phyloP scores from a whole-genome alignment of 2,113 vertebrate genomes.

The Microtus richardsoni region DNA sequence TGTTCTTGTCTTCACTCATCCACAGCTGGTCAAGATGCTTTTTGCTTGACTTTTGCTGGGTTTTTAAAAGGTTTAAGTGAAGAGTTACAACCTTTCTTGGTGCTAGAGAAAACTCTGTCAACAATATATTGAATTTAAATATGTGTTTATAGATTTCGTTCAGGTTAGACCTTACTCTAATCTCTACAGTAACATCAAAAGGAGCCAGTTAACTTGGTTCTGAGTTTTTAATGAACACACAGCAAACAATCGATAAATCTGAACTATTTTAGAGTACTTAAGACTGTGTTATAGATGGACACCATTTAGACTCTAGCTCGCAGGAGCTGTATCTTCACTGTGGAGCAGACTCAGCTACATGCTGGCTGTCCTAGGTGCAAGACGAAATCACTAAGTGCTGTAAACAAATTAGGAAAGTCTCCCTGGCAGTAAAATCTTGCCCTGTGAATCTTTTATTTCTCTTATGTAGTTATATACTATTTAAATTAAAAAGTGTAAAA shows the following conservation, averaged over 20 bases:
- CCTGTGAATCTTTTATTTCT: constrained; percentile 61
- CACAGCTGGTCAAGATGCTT: background rate
- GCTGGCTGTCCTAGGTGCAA: constrained; percentile 17
- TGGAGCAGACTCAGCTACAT: constrained; percentile 44
- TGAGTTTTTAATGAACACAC: constrained; percentile 16
- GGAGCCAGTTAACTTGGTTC: background rate
- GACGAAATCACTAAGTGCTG: constrained; percentile 7
- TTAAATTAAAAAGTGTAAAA: constrained; percentile 52
- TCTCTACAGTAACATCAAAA: constrained; percentile 2
- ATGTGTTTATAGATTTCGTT: constrained; percentile 24
- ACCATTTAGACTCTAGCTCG: constrained; percentile 23
- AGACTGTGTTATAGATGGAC: background rate
- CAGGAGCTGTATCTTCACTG: constrained; percentile 20
- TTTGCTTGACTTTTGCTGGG: background rate
- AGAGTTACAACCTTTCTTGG: background rate
- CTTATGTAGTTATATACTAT: constrained; percentile 7
- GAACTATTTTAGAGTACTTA: background rate
- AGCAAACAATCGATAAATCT: background rate
- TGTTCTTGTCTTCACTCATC: background rate
- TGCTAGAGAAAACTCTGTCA: constrained; percentile 22
- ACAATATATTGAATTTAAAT: constrained; percentile 2
- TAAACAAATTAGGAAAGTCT: constrained; percentile 49
- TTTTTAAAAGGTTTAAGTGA: constrained; percentile 33
- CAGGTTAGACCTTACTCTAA: background rate
- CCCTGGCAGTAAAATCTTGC: constrained; percentile 80